A percentile compares a stretch with the other conserved stretches of the same genome.
phyloP scores from a whole-genome alignment of 2,113 vertebrate genomes.

The Struthidea cinerea region DNA sequence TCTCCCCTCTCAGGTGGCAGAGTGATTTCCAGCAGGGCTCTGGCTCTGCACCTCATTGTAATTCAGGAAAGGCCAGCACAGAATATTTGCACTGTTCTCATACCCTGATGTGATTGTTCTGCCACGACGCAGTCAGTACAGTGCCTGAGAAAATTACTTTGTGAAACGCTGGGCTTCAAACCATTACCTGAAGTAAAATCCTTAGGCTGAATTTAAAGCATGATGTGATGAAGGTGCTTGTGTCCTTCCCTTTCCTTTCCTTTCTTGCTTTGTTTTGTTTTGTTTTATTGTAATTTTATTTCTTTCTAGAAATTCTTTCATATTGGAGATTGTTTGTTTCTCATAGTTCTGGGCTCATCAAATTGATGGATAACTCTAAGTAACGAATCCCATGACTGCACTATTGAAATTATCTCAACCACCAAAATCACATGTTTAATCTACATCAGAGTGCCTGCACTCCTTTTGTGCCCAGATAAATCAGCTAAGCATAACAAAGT shows the following conservation, averaged over 20 bases:
- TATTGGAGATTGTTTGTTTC: background rate
- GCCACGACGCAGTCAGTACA: background rate
- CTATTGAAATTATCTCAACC: conserved; percentile 48
- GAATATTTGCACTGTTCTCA: conserved; percentile 41
- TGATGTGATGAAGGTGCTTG: background rate
- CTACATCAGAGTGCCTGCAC: background rate
- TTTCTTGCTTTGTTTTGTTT: background rate
- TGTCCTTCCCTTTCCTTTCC: background rate
- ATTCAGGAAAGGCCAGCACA: conserved; percentile 8
- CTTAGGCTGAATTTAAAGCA: conserved; percentile 19
- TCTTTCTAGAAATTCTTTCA: background rate
- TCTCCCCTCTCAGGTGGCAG: background rate
- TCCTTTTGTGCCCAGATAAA: conserved; percentile 55
- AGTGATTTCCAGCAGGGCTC: conserved; percentile 32
- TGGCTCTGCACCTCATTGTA: conserved; percentile 23
- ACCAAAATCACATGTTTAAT: conserved; percentile 59
- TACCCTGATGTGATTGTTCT: conserved; percentile 32
- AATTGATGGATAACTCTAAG: conserved; percentile 27
- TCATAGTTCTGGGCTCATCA: background rate
- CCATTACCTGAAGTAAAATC: conserved; percentile 29
- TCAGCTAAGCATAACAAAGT: conserved; percentile 44
- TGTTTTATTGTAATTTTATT: background rate
- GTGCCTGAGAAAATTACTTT: conserved; percentile 42
- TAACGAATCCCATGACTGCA: conserved; percentile 7
- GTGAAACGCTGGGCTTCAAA: background rate